phyloP scores from a whole-genome alignment of 1,140 invertebrate genomes.

The Lineus longissimus region DNA sequence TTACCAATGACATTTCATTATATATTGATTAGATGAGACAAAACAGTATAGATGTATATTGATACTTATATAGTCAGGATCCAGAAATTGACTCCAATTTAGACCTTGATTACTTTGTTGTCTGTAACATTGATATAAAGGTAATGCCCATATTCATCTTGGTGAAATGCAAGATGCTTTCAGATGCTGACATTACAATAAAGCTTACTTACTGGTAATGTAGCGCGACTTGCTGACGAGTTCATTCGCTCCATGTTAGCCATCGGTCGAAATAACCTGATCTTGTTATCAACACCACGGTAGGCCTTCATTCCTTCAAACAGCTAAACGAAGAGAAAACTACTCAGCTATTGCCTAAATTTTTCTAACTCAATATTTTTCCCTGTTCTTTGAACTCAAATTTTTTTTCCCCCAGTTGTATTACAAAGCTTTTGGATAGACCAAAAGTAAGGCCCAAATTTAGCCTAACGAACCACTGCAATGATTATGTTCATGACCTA shows the following conservation, averaged over 20 bases:
- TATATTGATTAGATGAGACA: no score
- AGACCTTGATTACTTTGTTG: no score
- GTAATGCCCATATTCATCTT: no score
- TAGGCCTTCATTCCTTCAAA: constrained; percentile 99
- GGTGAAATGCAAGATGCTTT: not conserved
- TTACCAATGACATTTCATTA: no score
- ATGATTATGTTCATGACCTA: not conserved
- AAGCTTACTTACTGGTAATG: constrained; percentile 68
- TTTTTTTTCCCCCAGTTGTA: no score
- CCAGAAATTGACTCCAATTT: no score
- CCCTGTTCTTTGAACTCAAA: not conserved
- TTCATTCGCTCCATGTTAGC: constrained; percentile 94
- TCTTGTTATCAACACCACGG: constrained; percentile 85
- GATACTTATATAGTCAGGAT: no score
- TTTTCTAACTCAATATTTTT: not conserved
- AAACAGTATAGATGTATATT: no score
- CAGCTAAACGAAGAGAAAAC: constrained; percentile 62
- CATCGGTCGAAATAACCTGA: constrained; percentile 90
- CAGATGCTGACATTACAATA: not conserved
- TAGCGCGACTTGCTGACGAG: constrained; percentile 73
- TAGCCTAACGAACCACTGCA: not conserved
- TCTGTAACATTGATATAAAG: no score
- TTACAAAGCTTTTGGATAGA: not conserved
- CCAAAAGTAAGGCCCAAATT: not conserved
- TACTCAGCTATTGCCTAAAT: constrained; percentile 19